phyloP scores from a whole-genome alignment of 2,797 vertebrate species.

The Dermochelys coriacea region DNA sequence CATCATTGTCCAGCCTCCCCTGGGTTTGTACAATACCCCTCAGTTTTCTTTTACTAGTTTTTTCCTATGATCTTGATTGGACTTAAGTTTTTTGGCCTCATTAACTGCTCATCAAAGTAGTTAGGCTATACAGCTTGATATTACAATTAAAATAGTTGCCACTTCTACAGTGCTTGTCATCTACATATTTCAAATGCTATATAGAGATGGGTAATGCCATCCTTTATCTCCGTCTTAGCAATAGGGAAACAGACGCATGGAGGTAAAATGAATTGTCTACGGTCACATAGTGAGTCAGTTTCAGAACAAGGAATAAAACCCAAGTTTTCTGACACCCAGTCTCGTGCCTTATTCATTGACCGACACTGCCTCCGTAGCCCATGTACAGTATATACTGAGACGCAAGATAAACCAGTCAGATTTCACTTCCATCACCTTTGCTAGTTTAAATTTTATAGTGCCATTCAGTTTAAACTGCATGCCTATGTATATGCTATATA shows the following conservation, averaged over 20 bases:
- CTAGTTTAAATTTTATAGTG: not conserved
- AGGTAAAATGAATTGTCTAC: not conserved
- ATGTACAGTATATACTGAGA: not conserved
- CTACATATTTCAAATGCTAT: not conserved
- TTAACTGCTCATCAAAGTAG: not conserved
- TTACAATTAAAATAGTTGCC: not conserved
- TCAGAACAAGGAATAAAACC: not conserved
- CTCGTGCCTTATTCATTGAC: not conserved
- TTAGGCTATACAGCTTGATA: not conserved
- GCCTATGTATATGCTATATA: no score
- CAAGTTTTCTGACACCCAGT: not conserved
- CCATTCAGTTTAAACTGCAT: not conserved
- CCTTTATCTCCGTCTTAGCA: not conserved
- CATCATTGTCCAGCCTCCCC: not conserved
- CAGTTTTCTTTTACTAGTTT: not conserved
- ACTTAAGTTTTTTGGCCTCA: not conserved
- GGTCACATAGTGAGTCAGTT: no score
- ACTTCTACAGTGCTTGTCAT: not conserved
- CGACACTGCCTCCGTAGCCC: accelerated
- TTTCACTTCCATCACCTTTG: not conserved
- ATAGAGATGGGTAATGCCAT: not conserved
- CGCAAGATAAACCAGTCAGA: not conserved
- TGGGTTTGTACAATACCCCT: not conserved
- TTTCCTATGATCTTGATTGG: not conserved
- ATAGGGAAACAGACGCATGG: not conserved